Evolutionary conservation across 2,888 invertebrate species (phyloP).

Genomic region (Metopia argyrocephala): DNA sequence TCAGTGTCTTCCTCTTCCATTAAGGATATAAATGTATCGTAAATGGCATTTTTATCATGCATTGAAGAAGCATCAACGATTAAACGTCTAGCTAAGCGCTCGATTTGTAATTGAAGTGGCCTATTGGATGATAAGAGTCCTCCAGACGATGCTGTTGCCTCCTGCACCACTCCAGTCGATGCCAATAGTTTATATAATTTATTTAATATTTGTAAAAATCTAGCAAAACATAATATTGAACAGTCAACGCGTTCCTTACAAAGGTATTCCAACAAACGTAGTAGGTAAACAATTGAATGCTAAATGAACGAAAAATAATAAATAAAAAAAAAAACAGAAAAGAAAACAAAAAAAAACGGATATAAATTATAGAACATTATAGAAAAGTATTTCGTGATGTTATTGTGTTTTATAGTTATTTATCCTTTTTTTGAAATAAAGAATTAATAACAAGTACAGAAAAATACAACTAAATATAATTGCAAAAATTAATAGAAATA

Average conservation of each 20-base stretch:
- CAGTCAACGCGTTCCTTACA: conserved; percentile 48
- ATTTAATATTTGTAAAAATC: conserved; percentile 70
- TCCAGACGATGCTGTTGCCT: background rate
- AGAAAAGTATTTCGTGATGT: background rate
- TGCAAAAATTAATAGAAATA: conserved; percentile 16
- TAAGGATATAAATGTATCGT: conserved; percentile 65
- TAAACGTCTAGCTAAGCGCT: conserved; percentile 70
- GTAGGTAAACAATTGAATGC: conserved; percentile 59
- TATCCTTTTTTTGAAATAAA: background rate
- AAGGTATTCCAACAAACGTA: conserved; percentile 56
- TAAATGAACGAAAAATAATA: conserved; percentile 33
- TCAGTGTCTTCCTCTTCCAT: conserved; percentile 63
- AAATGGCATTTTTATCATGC: conserved; percentile 68
- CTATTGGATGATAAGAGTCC: conserved; percentile 61
- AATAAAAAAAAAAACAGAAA: background rate
- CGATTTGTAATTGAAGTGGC: conserved; percentile 71
- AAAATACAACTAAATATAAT: conserved; percentile 26
- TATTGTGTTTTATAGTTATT: too few relatives aligned
- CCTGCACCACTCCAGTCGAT: conserved; percentile 1
- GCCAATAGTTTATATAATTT: conserved; percentile 68
- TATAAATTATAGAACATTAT: conserved; percentile 2
- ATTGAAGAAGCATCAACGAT: conserved; percentile 64
- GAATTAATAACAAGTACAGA: background rate
- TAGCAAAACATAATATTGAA: conserved; percentile 62
- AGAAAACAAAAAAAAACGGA: conserved; percentile 13